Base-by-base conservation (phyloP, 2,888 invertebrate species). In the Alcis repandata region DNA sequence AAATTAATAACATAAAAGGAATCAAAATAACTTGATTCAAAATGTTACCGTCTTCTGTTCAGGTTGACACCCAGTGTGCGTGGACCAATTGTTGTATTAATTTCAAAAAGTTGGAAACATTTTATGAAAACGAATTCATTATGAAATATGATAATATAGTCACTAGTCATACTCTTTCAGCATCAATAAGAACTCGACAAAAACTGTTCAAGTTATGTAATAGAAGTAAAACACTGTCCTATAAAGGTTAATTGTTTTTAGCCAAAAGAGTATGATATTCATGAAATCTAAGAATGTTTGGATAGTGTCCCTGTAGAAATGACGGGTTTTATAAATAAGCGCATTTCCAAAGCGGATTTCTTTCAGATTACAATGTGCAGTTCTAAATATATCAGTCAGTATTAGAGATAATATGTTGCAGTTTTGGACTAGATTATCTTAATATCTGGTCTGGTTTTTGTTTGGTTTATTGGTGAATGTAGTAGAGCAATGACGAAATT, bases 1-100 rank as follows among this genome's bases (percentile, higher is more conserved):
- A 80, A 81, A 87, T 84, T 83, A 86, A 82, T 83, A 84, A 86
- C 81, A 86, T 79, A 88, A 80, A 64, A 87, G 68, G 78, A 81
- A 80, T 77, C 76, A 79, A 76, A 77, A 74, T 75, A 82, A 65
- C 74, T 85, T 82, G 82, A 87, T 83, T 88, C 90, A 89, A 87
- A 74, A 59, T 84, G 86, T 93, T 93, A 93, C 92, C 92, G 89
- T 93, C 92, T 89, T 93, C 92, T 92, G 91, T 89, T 89, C 88
- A 87, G 90, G 84, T n/a, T 81, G 88, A 88, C 90, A 89, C 89
- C 91, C 87, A 84, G 92, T 79, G 83, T 84, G 91, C 90, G 91
- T 90, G 88, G 86, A 92, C 84, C 89, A 91, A 91, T 89, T 83
- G 74, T 78, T 83, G 74, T 80, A 87, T 86, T 82, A 85, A 84